phyloP scores from a whole-genome alignment of 2,113 vertebrate species.

The Cynocephalus volans region DNA sequence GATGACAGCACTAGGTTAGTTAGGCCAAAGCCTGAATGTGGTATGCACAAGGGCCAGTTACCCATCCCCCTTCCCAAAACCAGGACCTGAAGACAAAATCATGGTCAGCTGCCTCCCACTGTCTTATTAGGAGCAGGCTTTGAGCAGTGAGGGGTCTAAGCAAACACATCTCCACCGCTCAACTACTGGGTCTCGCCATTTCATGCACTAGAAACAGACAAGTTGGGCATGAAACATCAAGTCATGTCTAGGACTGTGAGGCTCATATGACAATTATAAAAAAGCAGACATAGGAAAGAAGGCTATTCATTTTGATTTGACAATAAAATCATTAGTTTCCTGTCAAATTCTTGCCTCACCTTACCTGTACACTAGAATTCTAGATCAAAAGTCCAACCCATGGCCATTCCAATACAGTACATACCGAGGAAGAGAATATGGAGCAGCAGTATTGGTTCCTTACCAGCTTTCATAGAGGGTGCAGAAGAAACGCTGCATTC shows the following conservation, averaged over 20 bases:
- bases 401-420: not conserved
- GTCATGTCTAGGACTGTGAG: not conserved
- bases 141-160: not conserved
- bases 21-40: not conserved
- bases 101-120: not conserved
- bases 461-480: slow-evolving; percentile 97
- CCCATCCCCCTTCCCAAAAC: not conserved
- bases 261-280: not conserved
- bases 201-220: slow-evolving; percentile 24
- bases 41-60: not conserved
- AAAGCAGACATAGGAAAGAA: not conserved
- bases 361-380: not conserved
- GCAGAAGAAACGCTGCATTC: slow-evolving; percentile 97
- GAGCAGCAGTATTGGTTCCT: slow-evolving; percentile 69
- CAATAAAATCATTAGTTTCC: not conserved
- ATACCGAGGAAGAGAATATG: not conserved
- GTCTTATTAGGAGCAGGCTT: not conserved
- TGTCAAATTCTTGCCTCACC: not conserved
- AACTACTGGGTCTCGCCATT: not conserved
- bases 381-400: not conserved
- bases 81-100: not conserved
- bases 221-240: not conserved
- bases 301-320: not conserved
- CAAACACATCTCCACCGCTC: not conserved
- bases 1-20: not conserved